These are phyloP conservation scores for Sebastes minor DNA, from an alignment of 2,797 vertebrate species.

Conservation along the genomic window DNA sequence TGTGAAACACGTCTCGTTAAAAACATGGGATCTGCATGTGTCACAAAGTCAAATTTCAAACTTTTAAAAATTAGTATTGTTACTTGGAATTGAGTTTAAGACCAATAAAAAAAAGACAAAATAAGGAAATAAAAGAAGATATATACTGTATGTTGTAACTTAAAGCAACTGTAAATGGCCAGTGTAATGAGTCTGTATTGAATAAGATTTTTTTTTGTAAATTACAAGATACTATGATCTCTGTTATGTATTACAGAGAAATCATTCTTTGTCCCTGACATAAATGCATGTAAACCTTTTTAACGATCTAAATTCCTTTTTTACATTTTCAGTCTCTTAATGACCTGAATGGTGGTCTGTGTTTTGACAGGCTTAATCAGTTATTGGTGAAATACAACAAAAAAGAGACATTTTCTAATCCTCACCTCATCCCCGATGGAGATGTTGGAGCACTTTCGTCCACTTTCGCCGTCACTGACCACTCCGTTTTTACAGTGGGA, in stretches of 20 bases:
- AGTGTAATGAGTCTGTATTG: background rate
- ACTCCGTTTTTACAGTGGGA: conserved; percentile 96
- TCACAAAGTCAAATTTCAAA: background rate
- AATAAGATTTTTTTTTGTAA: background rate
- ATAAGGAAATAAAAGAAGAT: background rate
- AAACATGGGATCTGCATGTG: background rate
- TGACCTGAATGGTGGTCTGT: background rate
- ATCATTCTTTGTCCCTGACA: background rate
- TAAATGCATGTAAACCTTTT: background rate
- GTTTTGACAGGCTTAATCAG: background rate
- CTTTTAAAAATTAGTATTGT: background rate
- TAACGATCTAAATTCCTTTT: background rate
- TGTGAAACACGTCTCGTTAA: background rate
- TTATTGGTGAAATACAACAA: background rate
- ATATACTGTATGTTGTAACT: background rate
- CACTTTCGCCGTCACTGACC: conserved; percentile 90
- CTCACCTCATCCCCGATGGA: conserved; percentile 96
- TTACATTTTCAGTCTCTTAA: background rate
- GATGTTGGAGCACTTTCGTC: conserved; percentile 96
- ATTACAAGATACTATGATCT: background rate
- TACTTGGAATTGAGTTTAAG: background rate
- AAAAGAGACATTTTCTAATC: background rate
- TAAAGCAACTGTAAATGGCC: background rate
- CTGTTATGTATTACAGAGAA: background rate
- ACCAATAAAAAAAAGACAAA: background rate